phyloP scores from a whole-genome alignment of 1,140 invertebrate genomes.

The Diuraphis noxia region DNA sequence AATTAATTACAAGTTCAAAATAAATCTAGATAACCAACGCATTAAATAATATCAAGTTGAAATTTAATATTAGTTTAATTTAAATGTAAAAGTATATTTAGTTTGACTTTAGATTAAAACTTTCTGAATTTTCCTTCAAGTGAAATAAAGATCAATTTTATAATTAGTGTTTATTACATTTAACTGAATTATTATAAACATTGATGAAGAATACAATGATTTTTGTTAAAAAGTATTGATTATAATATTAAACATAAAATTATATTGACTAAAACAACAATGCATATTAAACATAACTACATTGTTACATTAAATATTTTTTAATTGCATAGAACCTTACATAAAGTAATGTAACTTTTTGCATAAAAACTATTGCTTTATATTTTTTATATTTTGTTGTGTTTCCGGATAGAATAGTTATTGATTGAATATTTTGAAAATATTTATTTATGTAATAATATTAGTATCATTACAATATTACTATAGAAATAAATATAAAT shows the following conservation, averaged over 20 bases:
- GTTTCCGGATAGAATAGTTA: not conserved
- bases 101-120: not conserved
- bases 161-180: not conserved
- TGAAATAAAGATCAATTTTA: not conserved
- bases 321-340: not conserved
- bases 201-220: not conserved
- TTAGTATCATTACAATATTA: not conserved
- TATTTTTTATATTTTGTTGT: not conserved
- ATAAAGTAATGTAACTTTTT: not conserved
- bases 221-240: slow-evolving; percentile 7
- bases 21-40: not conserved
- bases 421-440: not conserved
- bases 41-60: not conserved
- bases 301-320: not conserved
- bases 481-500: not conserved
- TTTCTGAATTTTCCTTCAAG: not conserved
- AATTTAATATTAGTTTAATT: not conserved
- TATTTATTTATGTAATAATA: not conserved
- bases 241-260: not conserved
- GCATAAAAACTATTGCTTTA: not conserved
- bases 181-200: slow-evolving; percentile 4
- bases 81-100: slow-evolving; percentile 19
- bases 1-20: slow-evolving; percentile 34
- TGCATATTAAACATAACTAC: not conserved
- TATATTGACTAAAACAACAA: slow-evolving; percentile 8